Evolutionary conservation across 2,888 invertebrate genomes (phyloP), one percentile per base, ranked within the genome.

Genomic region (Drosophila borealis): DNA sequence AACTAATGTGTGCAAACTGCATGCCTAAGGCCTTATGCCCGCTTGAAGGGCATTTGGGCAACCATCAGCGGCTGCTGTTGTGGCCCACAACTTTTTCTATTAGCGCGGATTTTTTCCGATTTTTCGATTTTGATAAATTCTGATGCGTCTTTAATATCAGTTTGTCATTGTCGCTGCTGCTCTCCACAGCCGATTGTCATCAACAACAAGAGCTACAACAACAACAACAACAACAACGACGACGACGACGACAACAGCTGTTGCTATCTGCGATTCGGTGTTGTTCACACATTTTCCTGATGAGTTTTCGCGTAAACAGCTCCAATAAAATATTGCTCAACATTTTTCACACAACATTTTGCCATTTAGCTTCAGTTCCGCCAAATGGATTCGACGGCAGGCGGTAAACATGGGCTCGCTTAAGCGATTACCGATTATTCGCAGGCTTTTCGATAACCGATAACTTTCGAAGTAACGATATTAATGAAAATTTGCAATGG

Each of bases 141-240:
- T 83, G 82, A 83, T 83, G 88, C 57, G 75, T 84, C 88, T 84
- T 83, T 83, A 73, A 83, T 83, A 75, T 73, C 78, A 84, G 71
- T 82, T 82, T 74, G 70, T 77, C 71, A 70, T 66, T 57, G 41
- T 67, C 66, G 41, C 34, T 36, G 49, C 36, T 19, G 48, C 41
- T 50, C 37, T 10, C 53, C 57, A 46, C 59, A 64, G 39, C 73
- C 64, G 72, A 81, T 73, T 69, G 74, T 80, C 65, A 81, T 70
- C 72, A 71, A 45, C 45, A 45, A 14, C 48, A 45, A 33, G 54
- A 37, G 21, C 61, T n/a, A 17, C 34, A 57, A 44, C 60, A 80
- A 55, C 61, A 49, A 49, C 21, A 13, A 19, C 55, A 34, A 17
- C 37, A 44, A 13, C 55, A 69, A 50, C 65, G 60, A 41, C 9